Conservation (phyloP, 2,797 vertebrate species). For the Salmo trutta region DNA sequence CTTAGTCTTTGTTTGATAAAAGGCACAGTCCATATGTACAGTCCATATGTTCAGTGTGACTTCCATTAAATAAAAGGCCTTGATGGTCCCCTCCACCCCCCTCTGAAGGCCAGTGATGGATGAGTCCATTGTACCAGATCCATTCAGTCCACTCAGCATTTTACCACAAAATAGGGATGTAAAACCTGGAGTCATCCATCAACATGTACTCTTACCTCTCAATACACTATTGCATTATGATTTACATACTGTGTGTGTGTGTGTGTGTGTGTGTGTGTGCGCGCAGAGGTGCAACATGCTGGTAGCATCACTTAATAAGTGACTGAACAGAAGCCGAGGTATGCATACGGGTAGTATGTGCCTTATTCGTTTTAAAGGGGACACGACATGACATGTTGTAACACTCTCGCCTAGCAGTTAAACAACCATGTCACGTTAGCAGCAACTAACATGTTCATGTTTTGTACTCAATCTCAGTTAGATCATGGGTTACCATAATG, state of each 20-base stretch:
- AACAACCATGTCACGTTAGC: neutral
- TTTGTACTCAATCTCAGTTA: neutral
- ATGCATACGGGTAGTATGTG: neutral
- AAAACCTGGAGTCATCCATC: neutral
- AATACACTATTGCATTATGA: neutral
- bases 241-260: neutral
- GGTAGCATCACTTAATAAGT: neutral
- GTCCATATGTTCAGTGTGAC: neutral
- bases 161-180: neutral
- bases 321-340: neutral
- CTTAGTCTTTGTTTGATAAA: neutral
- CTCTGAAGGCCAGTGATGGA: slow-evolving; percentile 1
- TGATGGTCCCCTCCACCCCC: neutral
- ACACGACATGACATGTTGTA: neutral
- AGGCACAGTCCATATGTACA: neutral
- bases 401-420: neutral
- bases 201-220: neutral
- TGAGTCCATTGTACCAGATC: neutral
- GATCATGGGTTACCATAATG: neutral
- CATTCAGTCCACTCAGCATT: slow-evolving; percentile 2
- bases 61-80: neutral
- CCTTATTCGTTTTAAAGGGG: neutral
- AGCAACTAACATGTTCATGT: neutral
- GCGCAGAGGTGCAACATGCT: neutral
- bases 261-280: neutral